Percentiles rank a stretch among this genome's conserved stretches.
Evolutionary conservation across 2,888 invertebrate genomes (phyloP).

Genomic region (Brachypalpus laphriformis): DNA sequence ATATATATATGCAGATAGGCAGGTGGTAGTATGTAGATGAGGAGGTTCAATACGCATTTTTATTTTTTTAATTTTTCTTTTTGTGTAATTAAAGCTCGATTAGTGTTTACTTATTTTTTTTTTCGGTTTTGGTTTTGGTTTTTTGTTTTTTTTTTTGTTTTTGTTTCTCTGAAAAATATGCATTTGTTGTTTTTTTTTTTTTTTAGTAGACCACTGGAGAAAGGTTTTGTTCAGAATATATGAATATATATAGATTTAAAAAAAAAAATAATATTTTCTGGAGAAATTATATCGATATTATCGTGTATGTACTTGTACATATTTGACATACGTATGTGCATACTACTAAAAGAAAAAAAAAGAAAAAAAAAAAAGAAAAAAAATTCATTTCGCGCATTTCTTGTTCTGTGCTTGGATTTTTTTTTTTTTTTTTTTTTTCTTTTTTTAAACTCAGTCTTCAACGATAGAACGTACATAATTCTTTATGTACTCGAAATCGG

Average conservation of each 20-base stretch:
- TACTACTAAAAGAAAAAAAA: too few relatives aligned
- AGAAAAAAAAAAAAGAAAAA: too few relatives aligned
- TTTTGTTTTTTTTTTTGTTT: too few relatives aligned
- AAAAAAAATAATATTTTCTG: conserved; percentile 21
- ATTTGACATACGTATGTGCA: not conserved
- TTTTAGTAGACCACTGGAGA: conserved; percentile 34
- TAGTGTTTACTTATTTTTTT: not conserved
- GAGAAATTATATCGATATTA: conserved; percentile 31
- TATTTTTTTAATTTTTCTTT: too few relatives aligned
- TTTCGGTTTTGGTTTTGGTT: too few relatives aligned
- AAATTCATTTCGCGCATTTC: not conserved
- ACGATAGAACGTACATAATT: conserved; percentile 82
- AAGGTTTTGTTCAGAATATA: too few relatives aligned
- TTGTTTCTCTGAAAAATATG: not conserved
- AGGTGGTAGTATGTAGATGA: conserved; percentile 28
- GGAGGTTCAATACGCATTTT: conserved; percentile 34
- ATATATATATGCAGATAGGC: conserved; percentile 32
- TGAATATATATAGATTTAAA: too few relatives aligned
- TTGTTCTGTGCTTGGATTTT: conserved; percentile 32
- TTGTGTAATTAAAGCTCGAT: conserved; percentile 24
- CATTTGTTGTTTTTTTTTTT: too few relatives aligned
- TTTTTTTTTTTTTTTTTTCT: conserved; percentile 45
- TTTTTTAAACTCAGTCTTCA: conserved; percentile 78
- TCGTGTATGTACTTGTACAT: not conserved
- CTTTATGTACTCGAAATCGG: conserved; percentile 82